These are phyloP conservation scores for Trichonephila clavipes DNA, from an alignment of 1,140 invertebrate genomes.

Conservation along the genomic window DNA sequence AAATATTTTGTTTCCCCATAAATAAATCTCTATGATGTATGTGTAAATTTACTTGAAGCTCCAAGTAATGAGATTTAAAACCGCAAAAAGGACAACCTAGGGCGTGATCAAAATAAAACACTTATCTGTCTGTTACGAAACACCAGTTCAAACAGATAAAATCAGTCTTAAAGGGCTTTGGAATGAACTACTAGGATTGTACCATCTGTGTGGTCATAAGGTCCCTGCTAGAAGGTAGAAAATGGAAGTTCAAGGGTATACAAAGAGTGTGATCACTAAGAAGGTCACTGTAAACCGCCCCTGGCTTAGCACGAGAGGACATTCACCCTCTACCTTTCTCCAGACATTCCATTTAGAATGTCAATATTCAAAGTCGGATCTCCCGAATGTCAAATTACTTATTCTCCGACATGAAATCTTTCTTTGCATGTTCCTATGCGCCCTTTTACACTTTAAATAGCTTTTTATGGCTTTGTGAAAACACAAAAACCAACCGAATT, in stretches of 20 bases:
- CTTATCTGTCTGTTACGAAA: not conserved
- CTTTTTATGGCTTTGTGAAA: not conserved
- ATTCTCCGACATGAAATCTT: not conserved
- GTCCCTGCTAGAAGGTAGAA: not conserved
- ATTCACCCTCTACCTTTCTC: not conserved
- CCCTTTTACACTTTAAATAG: not conserved
- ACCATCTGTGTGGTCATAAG: conserved; percentile 2
- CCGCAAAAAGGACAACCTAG: no score
- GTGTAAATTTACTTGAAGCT: no score
- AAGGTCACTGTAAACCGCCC: conserved; percentile 21
- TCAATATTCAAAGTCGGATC: conserved; percentile 29
- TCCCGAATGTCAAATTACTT: conserved; percentile 2
- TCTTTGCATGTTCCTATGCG: not conserved
- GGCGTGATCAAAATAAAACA: not conserved
- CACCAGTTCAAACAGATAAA: not conserved
- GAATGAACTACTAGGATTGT: not conserved
- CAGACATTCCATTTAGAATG: conserved; percentile 31
- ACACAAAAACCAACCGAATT: not conserved
- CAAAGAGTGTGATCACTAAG: conserved; percentile 13
- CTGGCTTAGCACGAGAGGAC: conserved; percentile 19
- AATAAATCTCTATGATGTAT: no score
- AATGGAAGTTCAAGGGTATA: conserved; percentile 32
- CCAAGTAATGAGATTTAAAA: no score
- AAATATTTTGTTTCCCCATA: no score
- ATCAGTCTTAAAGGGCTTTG: not conserved